A percentile compares a stretch with the other conserved stretches of the same genome.
phyloP scores from a whole-genome alignment of 2,888 invertebrate genomes.

The Poecilus cupreus region DNA sequence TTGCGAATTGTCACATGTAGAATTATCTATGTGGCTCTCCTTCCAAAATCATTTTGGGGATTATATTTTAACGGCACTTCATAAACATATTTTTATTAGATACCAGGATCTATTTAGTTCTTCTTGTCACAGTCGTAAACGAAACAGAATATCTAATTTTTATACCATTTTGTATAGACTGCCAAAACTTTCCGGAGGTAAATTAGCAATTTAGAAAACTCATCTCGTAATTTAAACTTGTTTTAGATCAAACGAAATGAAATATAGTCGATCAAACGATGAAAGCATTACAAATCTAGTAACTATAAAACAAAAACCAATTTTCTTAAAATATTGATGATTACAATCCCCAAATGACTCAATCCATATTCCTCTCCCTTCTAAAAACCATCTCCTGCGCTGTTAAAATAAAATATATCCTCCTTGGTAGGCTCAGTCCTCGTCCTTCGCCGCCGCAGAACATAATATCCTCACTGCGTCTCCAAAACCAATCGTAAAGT shows the following conservation, averaged over 20 bases:
- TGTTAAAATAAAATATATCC: constrained; percentile 40
- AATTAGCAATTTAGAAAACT: no score
- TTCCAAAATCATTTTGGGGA: no score
- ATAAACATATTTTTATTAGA: no score
- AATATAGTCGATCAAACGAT: constrained; percentile 24
- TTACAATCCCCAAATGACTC: constrained; percentile 25
- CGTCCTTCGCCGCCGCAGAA: constrained; percentile 1
- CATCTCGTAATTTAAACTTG: no score
- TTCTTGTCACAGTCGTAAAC: no score
- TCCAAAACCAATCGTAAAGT: constrained; percentile 48
- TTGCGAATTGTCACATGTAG: no score
- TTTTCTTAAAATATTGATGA: constrained; percentile 37
- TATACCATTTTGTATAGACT: no score
- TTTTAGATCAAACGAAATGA: neutral
- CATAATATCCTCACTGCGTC: constrained; percentile 12
- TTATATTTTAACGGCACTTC: no score
- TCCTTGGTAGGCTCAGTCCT: neutral
- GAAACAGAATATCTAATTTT: no score
- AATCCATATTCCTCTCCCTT: constrained; percentile 33
- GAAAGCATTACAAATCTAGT: constrained; percentile 29
- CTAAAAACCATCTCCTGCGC: neutral
- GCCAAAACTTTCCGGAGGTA: no score
- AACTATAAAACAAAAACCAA: constrained; percentile 34
- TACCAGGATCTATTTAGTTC: no score
- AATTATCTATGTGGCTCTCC: no score